Percentiles rank a stretch among this genome's conserved stretches.
Evolutionary conservation across 2,888 invertebrate species (phyloP).

Genomic region (Sarcophaga rosellei): DNA sequence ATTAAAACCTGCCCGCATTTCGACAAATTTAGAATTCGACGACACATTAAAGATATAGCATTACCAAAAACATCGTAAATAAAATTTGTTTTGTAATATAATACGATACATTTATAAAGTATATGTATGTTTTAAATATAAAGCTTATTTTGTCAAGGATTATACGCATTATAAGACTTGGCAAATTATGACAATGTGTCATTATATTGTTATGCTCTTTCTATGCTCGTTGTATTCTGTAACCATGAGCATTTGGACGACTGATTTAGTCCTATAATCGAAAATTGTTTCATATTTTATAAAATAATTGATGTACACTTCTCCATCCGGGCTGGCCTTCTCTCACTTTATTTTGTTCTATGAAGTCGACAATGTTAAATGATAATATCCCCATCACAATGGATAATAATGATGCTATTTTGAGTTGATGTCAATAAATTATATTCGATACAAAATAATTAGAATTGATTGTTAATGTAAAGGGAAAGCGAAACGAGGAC

Average conservation of each 20-base stretch:
- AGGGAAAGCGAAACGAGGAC: background rate
- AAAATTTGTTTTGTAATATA: no score
- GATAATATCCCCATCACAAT: background rate
- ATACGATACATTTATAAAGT: no score
- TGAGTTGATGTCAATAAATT: constrained; percentile 21
- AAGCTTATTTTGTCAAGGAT: background rate
- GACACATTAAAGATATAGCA: background rate
- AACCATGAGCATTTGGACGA: background rate
- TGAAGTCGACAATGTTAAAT: no score
- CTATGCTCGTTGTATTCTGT: background rate
- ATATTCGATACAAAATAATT: constrained; percentile 21
- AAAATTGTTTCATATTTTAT: background rate
- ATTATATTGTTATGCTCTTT: background rate
- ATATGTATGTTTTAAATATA: background rate
- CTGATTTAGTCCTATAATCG: background rate
- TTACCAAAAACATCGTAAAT: no score
- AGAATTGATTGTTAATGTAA: constrained; percentile 3
- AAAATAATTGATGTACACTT: background rate
- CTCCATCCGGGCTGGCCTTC: background rate
- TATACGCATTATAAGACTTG: background rate
- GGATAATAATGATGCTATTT: background rate
- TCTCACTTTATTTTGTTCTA: background rate
- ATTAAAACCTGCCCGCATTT: background rate
- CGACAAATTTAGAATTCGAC: background rate
- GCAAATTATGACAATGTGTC: background rate